Evolutionary conservation across 1,140 invertebrate genomes (phyloP).

Genomic region (Caenorhabditis brenneri): DNA sequence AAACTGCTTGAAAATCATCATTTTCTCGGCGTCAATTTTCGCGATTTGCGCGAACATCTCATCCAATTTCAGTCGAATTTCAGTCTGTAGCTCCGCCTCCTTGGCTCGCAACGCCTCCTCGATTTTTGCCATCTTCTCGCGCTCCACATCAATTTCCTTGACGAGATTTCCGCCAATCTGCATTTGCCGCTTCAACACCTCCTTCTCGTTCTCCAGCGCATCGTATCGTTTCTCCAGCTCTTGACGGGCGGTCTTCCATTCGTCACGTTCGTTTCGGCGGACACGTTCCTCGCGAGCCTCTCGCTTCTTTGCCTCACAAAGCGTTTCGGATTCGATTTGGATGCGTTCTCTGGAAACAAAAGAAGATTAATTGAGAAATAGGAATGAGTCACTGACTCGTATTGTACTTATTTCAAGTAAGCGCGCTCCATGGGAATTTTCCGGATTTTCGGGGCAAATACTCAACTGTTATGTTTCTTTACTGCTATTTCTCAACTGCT

Average conservation of each 20-base stretch:
- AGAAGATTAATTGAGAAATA: no score
- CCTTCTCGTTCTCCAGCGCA: background rate
- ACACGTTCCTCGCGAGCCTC: background rate
- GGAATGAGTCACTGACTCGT: no score
- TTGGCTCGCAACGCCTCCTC: background rate
- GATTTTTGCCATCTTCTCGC: background rate
- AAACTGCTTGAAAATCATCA: background rate
- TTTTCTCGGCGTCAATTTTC: background rate
- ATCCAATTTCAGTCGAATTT: background rate
- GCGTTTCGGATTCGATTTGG: background rate
- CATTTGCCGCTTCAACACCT: background rate
- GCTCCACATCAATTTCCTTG: background rate
- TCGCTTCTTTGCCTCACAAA: background rate
- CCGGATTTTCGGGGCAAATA: no score
- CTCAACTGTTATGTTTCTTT: no score
- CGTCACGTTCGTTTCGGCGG: background rate
- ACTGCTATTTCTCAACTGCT: no score
- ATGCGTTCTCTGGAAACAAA: background rate
- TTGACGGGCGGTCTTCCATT: background rate
- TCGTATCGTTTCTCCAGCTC: background rate
- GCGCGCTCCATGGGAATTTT: no score
- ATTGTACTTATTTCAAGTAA: no score
- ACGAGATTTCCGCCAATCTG: background rate
- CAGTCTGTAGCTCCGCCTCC: background rate
- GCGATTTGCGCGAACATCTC: background rate